Percentiles rank a stretch among this genome's conserved stretches.
Evolutionary conservation across 1,140 invertebrate genomes (phyloP).

Genomic region (Drosophila ercepeae): DNA sequence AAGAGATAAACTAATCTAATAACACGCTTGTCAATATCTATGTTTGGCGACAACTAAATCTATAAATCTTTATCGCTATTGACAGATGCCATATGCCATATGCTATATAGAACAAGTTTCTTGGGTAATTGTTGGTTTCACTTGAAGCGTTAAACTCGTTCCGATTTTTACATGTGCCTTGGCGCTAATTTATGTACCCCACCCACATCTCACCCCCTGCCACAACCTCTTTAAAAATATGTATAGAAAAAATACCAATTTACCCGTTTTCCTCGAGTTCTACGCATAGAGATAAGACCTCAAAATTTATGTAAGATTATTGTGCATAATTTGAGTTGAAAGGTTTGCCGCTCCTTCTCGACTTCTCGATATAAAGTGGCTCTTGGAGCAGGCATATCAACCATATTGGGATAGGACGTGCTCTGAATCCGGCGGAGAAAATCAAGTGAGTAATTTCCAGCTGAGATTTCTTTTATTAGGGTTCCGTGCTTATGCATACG

Average conservation of each 20-base stretch:
- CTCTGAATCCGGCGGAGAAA: conserved; percentile 25
- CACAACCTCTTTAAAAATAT: neutral
- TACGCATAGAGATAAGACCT: conserved; percentile 50
- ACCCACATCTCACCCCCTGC: neutral
- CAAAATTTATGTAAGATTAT: conserved; percentile 58
- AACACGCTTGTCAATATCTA: conserved; percentile 49
- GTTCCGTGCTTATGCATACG: conserved; percentile 23
- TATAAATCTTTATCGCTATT: conserved; percentile 27
- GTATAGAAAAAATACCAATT: conserved; percentile 14
- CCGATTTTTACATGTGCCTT: conserved; percentile 39
- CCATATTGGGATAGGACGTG: conserved; percentile 50
- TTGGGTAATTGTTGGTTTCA: conserved; percentile 46
- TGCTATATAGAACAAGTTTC: conserved; percentile 47
- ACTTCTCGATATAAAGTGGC: conserved; percentile 26
- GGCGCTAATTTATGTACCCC: conserved; percentile 42
- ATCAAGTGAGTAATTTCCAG: conserved; percentile 26
- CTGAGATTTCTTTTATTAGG: conserved; percentile 23
- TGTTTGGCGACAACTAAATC: conserved; percentile 34
- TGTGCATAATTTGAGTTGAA: conserved; percentile 68
- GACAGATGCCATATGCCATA: conserved; percentile 8
- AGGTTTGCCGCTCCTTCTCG: conserved; percentile 30
- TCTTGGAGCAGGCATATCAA: conserved; percentile 13
- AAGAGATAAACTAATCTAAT: conserved; percentile 45
- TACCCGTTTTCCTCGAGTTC: conserved; percentile 38
- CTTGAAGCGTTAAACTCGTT: conserved; percentile 48